A percentile compares a stretch with the other conserved stretches of the same genome.
These are phyloP conservation scores for Limnephilus lunatus DNA, from an alignment of 2,888 invertebrate species.

Conservation along the genomic window DNA sequence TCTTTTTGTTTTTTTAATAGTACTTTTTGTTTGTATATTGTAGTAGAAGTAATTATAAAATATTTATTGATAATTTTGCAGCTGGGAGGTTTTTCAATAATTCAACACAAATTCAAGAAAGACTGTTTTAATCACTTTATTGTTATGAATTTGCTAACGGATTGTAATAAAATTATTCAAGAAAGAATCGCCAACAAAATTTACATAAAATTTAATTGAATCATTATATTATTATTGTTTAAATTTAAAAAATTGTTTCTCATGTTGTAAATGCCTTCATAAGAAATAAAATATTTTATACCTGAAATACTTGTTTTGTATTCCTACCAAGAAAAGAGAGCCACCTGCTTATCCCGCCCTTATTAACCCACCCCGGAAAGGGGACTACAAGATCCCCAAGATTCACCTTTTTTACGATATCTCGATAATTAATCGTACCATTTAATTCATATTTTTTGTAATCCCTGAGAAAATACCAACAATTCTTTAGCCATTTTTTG, in stretches of 20 bases:
- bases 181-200: background rate
- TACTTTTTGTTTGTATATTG: too few relatives aligned
- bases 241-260: conserved; percentile 30
- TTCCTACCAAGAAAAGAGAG: background rate
- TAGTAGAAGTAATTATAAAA: conserved; percentile 10
- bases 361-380: too few relatives aligned
- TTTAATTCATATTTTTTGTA: too few relatives aligned
- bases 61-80: conserved; percentile 22
- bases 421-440: too few relatives aligned
- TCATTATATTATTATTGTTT: conserved; percentile 20
- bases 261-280: conserved; percentile 40
- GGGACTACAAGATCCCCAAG: too few relatives aligned
- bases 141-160: background rate
- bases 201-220: background rate
- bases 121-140: conserved; percentile 9
- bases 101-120: conserved; percentile 7
- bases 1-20: background rate
- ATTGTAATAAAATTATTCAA: background rate
- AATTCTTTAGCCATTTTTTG: too few relatives aligned
- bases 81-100: conserved; percentile 15
- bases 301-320: background rate
- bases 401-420: too few relatives aligned
- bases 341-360: background rate
- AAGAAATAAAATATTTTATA: conserved; percentile 31
- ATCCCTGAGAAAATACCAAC: too few relatives aligned